These are phyloP conservation scores for human DNA, from an alignment of 2,113 vertebrate species.

Conservation along the genomic window DNA sequence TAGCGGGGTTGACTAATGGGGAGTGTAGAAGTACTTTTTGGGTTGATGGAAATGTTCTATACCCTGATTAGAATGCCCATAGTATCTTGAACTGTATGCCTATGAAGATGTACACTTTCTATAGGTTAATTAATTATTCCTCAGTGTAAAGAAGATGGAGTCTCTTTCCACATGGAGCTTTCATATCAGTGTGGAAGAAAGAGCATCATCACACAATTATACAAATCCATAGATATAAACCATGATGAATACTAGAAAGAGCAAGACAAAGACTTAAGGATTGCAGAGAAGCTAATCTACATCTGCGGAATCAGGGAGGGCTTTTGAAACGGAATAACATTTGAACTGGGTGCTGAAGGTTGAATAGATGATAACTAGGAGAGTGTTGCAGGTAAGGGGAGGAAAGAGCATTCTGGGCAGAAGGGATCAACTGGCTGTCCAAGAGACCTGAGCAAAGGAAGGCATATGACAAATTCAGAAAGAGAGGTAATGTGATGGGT, in stretches of 20 bases:
- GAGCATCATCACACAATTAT: neutral
- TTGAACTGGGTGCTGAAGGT: neutral
- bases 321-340: neutral
- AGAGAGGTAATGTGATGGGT: neutral
- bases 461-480: neutral
- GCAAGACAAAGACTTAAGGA: neutral
- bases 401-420: neutral
- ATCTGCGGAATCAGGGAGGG: neutral
- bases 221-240: neutral
- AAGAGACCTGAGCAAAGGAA: neutral
- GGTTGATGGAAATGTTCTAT: neutral
- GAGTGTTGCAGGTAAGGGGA: neutral
- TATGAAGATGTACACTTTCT: neutral
- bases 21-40: neutral
- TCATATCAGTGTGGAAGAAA: neutral
- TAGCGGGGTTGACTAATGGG: neutral
- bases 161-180: neutral
- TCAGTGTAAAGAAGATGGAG: neutral
- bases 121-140: neutral
- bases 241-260: neutral
- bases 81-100: neutral
- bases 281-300: neutral
- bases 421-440: neutral
- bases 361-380: neutral
- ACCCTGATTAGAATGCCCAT: neutral